phyloP scores from a whole-genome alignment of 92 coral and sea anemone species.

The Metridium senile region DNA sequence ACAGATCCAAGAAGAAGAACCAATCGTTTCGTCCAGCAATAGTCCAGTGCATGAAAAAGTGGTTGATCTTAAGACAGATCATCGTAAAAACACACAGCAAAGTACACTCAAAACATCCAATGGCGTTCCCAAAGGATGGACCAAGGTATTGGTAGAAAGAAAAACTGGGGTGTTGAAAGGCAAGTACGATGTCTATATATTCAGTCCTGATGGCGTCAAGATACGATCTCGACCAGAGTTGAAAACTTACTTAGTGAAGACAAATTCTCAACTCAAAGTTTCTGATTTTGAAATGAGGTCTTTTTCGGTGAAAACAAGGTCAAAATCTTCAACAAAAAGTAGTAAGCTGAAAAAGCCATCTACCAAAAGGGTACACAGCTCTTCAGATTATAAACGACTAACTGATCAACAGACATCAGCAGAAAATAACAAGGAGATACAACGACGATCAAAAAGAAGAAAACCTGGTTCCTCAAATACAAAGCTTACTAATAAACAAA shows the following conservation, averaged over 20 bases:
- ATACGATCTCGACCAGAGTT: conserved; percentile 52
- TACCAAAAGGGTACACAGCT: background rate
- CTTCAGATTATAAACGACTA: background rate
- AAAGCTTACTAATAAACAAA: too few species aligned
- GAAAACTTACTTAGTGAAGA: conserved; percentile 14
- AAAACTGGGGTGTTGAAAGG: conserved; percentile 32
- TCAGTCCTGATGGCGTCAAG: conserved; percentile 45
- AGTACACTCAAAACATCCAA: background rate
- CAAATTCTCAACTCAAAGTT: conserved; percentile 6
- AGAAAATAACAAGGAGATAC: too few species aligned
- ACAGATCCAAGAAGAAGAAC: background rate
- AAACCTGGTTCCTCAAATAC: too few species aligned
- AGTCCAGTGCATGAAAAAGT: background rate
- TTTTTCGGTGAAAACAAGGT: background rate
- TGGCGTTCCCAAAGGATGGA: conserved; percentile 53
- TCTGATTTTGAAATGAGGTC: background rate
- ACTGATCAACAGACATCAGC: background rate
- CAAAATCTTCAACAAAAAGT: background rate
- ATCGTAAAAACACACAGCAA: background rate
- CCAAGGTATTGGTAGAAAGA: conserved; percentile 36
- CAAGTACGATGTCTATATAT: conserved; percentile 55
- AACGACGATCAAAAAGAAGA: too few species aligned
- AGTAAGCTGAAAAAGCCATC: background rate
- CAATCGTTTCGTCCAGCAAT: too few species aligned
- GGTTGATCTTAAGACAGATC: background rate